Evolutionary conservation across 2,113 vertebrate species (phyloP), one percentile per base, ranked within the genome.

Genomic region (Myocastor coypus): DNA sequence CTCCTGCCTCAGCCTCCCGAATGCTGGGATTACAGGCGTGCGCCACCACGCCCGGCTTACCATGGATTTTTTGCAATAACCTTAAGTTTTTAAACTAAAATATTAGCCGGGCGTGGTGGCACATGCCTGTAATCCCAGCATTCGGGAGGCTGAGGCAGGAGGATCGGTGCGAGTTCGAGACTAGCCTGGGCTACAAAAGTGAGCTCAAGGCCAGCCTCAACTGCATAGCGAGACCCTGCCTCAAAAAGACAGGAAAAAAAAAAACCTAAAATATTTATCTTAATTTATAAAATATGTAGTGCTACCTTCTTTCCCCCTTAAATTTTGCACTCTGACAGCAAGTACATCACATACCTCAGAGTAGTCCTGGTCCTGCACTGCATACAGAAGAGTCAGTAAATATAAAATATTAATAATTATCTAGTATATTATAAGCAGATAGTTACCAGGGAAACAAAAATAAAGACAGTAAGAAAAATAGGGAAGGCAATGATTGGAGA

Each of bases 301-400:
- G 40, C 0, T 12, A 66, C 64, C 30, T 32, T 30, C 61, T 55
- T 55, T 24, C 61, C 66, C 59, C 32, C 30, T 96, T 92, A 96
- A 87, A 86, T 87, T 94, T 73, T 94, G 61, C 13, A 87, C 12
- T n/a, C 28, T 75, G 71, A 83, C 26, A 57, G n/a, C 14, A 97
- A 92, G 26, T 55, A 61, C 32, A 26, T 88, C 37, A 80, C 88
- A 94, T 95, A 32, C 19, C 40, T 94, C 5, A n/a, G n/a, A 91
- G n/a, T 93, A 87, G 66, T 64, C 11, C 46, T 82, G 46, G 68
- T 5, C 6, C 64, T 84, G 8, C 73, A 34, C 92, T 34, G 55
- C 34, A 57, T 55, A 84, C 0, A 64, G 55, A 78, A 6, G 91
- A 87, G 46, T 8, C 30, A 64, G 52, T 61, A 83, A 83, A 66